Evolutionary conservation across 2,113 vertebrate genomes (phyloP).

Genomic region (Lethenteron camtschaticum): DNA sequence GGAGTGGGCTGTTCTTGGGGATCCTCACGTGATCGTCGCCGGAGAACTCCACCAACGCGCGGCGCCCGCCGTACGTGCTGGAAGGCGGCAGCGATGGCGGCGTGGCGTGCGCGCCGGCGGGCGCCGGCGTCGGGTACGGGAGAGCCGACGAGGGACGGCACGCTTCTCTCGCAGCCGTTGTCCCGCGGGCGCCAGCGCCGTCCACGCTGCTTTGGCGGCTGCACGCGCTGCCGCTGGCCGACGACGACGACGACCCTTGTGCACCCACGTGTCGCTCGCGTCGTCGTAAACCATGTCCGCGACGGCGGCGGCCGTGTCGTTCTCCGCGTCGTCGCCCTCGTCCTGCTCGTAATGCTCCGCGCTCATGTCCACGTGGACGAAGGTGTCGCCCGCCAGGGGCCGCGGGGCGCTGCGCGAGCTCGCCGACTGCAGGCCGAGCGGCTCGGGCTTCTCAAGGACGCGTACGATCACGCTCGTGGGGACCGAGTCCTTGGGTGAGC

Average conservation of each 20-base stretch:
- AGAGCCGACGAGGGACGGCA: constrained; percentile 54
- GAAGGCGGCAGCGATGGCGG: constrained; percentile 19
- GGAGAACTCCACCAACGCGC: constrained; percentile 71
- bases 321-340: constrained; percentile 16
- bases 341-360: constrained; percentile 14
- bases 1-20: constrained; percentile 76
- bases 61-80: constrained; percentile 58
- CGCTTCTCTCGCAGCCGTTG: constrained; percentile 16
- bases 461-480: constrained; percentile 52
- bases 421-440: constrained; percentile 29
- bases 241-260: constrained; percentile 26
- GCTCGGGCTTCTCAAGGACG: constrained; percentile 59
- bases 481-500: constrained; percentile 45
- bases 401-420: constrained; percentile 49
- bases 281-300: neutral
- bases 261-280: constrained; percentile 14
- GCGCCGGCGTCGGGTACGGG: constrained; percentile 58
- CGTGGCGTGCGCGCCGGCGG: constrained; percentile 7
- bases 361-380: constrained; percentile 94
- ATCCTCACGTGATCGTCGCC: constrained; percentile 77
- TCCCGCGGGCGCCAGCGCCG: constrained; percentile 16
- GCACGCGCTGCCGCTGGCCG: constrained; percentile 13
- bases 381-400: constrained; percentile 49
- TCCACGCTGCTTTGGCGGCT: constrained; percentile 29
- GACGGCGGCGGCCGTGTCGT: constrained; percentile 13